A percentile compares a stretch with the other conserved stretches of the same genome.
These are phyloP conservation scores for Haliclystus octoradiatus DNA, from an alignment of 30 jellyfish, hydroid and myxozoan species.

Conservation along the genomic window DNA sequence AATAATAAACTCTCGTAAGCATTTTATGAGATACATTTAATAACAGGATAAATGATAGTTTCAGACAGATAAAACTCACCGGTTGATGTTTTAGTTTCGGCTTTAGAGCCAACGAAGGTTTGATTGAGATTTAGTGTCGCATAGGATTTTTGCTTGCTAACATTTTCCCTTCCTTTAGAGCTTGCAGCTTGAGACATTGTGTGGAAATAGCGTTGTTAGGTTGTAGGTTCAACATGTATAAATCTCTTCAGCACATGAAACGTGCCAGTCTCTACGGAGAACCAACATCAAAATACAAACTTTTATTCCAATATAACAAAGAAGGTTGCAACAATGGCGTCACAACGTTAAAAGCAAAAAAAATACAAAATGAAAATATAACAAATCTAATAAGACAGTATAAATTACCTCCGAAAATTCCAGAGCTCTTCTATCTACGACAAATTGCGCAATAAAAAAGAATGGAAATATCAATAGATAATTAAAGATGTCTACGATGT, in stretches of 20 bases:
- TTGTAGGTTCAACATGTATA: slow-evolving; percentile 87
- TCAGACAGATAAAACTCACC: slow-evolving; percentile 45
- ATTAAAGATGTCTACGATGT: neutral
- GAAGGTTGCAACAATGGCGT: slow-evolving; percentile 6
- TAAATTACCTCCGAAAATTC: neutral
- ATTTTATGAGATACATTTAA: neutral
- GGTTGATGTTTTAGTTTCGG: slow-evolving; percentile 64
- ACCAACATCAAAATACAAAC: neutral
- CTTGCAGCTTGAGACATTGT: slow-evolving; percentile 91
- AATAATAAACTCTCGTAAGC: neutral
- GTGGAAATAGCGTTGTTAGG: slow-evolving; percentile 40
- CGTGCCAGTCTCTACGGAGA: slow-evolving; percentile 90
- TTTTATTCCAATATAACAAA: slow-evolving; percentile 4
- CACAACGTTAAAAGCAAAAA: neutral
- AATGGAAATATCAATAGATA: neutral
- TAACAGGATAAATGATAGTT: neutral
- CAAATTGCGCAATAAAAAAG: neutral
- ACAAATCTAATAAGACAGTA: neutral
- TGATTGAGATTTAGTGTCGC: slow-evolving; percentile 85
- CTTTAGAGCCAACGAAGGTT: slow-evolving; percentile 84
- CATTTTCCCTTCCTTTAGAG: slow-evolving; percentile 79
- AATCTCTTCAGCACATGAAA: slow-evolving; percentile 61
- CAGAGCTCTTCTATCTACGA: neutral
- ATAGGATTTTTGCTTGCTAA: slow-evolving; percentile 59
- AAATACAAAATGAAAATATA: no score